phyloP scores from a whole-genome alignment of 2,888 invertebrate species.

The Diplazon laetatorius region DNA sequence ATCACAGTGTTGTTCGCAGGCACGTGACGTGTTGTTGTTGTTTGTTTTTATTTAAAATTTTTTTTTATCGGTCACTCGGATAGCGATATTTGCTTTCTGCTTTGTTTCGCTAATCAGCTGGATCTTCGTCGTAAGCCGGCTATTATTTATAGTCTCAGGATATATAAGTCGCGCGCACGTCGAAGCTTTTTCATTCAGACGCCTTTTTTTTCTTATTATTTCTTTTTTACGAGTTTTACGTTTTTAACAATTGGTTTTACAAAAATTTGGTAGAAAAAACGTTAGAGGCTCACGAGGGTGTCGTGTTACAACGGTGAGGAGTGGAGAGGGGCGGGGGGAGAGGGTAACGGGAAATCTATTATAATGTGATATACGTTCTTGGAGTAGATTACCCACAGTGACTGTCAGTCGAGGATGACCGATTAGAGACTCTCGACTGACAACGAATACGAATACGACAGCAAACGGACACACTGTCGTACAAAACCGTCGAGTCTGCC shows the following conservation, averaged over 20 bases:
- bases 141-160: conserved; percentile 26
- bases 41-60: no score
- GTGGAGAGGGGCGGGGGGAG: no score
- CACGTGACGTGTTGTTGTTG: conserved; percentile 35
- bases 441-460: conserved; percentile 56
- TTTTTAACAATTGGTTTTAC: conserved; percentile 31
- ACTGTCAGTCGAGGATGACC: conserved; percentile 57
- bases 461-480: conserved; percentile 59
- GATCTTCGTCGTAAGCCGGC: conserved; percentile 9
- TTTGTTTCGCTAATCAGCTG: background rate
- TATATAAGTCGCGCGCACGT: conserved; percentile 16
- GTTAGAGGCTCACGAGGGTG: conserved; percentile 10
- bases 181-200: background rate
- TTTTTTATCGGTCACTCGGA: conserved; percentile 8
- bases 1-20: conserved; percentile 46
- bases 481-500: background rate
- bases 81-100: conserved; percentile 1
- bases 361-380: conserved; percentile 59
- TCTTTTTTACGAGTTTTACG: background rate
- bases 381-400: conserved; percentile 68
- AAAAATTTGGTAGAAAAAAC: conserved; percentile 66
- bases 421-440: conserved; percentile 44
- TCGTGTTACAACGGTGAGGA: background rate
- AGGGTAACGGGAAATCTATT: conserved; percentile 50
- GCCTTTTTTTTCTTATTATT: background rate